These are phyloP conservation scores for Pangasianodon hypophthalmus DNA, from an alignment of 2,113 vertebrate genomes.

Conservation along the genomic window DNA sequence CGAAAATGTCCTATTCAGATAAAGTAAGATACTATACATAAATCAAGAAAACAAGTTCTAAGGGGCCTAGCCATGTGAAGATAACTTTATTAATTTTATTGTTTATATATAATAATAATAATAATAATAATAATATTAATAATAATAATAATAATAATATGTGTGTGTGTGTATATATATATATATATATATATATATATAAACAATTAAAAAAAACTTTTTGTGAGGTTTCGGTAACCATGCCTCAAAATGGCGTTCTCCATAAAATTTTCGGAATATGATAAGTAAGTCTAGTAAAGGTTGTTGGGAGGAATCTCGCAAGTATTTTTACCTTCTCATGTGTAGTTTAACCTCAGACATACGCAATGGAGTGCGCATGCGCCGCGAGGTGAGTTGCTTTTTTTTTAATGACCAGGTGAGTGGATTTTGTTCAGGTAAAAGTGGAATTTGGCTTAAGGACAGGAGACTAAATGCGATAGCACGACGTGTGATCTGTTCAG, in stretches of 20 bases:
- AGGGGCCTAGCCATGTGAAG: no score
- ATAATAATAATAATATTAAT: no score
- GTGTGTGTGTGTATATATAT: no score
- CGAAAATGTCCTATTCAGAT: no score
- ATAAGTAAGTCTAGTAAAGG: no score
- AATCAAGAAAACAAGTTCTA: not conserved
- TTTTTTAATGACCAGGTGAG: constrained; percentile 94
- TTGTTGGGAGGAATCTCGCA: not conserved
- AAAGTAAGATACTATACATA: not conserved
- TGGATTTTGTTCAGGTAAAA: constrained; percentile 85
- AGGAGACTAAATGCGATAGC: constrained; percentile 77
- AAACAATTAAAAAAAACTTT: not conserved
- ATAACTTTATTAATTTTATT: no score
- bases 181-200: no score
- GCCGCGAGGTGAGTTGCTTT: constrained; percentile 77
- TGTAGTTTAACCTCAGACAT: constrained; percentile 67
- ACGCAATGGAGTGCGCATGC: constrained; percentile 87
- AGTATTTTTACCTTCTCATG: constrained; percentile 39
- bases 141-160: no score
- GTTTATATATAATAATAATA: no score
- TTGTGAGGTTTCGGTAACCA: not conserved
- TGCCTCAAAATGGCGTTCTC: not conserved
- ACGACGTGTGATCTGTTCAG: constrained; percentile 75
- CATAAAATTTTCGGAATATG: not conserved
- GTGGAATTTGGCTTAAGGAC: constrained; percentile 81